Conservation (phyloP, 2,797 vertebrate genomes). For the Epinephelus awoara region DNA sequence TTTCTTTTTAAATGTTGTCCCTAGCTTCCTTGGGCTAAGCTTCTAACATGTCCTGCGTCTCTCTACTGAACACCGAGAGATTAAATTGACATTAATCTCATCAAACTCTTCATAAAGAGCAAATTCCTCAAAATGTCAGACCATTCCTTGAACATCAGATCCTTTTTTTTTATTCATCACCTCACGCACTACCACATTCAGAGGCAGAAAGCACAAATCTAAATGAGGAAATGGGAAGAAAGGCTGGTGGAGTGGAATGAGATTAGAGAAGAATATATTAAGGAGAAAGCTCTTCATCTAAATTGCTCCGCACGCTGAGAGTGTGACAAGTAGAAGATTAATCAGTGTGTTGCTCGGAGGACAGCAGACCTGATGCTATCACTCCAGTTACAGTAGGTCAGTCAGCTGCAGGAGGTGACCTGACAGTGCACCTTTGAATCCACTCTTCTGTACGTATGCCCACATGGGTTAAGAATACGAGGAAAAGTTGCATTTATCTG, state of each 20-base stretch:
- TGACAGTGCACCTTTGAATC: not conserved
- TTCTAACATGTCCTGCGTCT: not conserved
- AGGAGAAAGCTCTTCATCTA: slow-evolving; percentile 67
- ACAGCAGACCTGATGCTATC: slow-evolving; percentile 42
- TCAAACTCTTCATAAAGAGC: not conserved
- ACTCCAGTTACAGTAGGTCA: slow-evolving; percentile 37
- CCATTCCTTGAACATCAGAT: slow-evolving; percentile 32
- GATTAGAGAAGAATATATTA: slow-evolving; percentile 68
- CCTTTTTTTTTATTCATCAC: slow-evolving; percentile 61
- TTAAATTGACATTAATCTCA: not conserved
- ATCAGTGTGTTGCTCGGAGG: slow-evolving; percentile 55
- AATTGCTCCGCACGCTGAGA: slow-evolving; percentile 56
- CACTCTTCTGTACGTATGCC: not conserved
- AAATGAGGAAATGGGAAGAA: slow-evolving; percentile 60
- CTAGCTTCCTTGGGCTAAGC: not conserved
- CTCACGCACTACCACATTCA: slow-evolving; percentile 54
- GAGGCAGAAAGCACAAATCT: slow-evolving; percentile 43
- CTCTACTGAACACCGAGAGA: not conserved
- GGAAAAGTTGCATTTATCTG: too few species aligned
- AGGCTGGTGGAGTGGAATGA: slow-evolving; percentile 44
- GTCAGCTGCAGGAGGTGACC: slow-evolving; percentile 31
- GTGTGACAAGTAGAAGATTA: slow-evolving; percentile 62
- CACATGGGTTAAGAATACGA: too few species aligned
- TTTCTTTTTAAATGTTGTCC: not conserved
- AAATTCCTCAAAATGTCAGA: slow-evolving; percentile 7